Base-by-base conservation (phyloP, 2,888 invertebrate genomes). In the Eupelmus urozonus region DNA sequence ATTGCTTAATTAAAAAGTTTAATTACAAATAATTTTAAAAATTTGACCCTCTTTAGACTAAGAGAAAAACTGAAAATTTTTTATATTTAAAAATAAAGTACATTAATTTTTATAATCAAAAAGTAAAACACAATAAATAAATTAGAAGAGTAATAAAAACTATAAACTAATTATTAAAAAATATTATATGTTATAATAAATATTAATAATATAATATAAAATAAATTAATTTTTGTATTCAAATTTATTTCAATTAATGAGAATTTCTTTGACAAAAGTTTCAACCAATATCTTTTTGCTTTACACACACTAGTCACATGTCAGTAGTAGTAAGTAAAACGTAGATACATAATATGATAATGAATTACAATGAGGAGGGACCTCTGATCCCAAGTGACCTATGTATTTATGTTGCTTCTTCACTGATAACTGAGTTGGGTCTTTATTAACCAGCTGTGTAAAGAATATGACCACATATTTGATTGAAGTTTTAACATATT, bases 361-460 rank as follows among this genome's bases (percentile, higher is more conserved):
- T 78, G 75, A 78, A 75, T 78, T 66, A 78, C 67, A 80, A 75
- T 75, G 67, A 78, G 72, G 70, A 63, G 25, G 72, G 65, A 75
- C 63, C 53, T 62, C 79, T 78, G 81, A 81, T 80, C 79, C 40
- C 71, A 71, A 79, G 25, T 81, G 76, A 81, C 80, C 79, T 29
- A 51, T 55, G 65, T 79, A 55, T 79, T 70, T 79, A 62, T 76
- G 25, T 69, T 80, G 25, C 34, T 57, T 71, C 63, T 51, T 65
- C 25, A 70, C 45, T 78, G 80, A 78, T 79, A 79, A 76, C 20
- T 59, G 67, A 55, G 23, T 59, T 80, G 69, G 34, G n/a, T 73
- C 55, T 65, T 3, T 55, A 60, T 27, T 65, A 34, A 45, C 51
- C 69, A 76, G 40, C 63, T 76, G 66, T 65, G 78, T 62, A 67